Percentiles rank a stretch among this genome's conserved stretches.
These are phyloP conservation scores for Allolobophora icterica DNA, from an alignment of 2,888 invertebrate genomes.

Conservation along the genomic window DNA sequence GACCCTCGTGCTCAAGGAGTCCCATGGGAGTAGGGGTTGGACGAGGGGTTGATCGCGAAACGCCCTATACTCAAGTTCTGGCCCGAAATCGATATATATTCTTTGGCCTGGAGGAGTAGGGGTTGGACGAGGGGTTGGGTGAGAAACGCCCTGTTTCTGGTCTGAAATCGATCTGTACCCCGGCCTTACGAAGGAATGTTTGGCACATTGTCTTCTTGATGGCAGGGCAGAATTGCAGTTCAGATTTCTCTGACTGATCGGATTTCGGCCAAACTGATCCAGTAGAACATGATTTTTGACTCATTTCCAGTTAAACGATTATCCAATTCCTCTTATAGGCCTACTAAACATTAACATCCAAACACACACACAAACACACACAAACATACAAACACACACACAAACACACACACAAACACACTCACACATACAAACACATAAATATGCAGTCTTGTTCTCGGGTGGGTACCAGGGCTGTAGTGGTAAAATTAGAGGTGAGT, in stretches of 20 bases:
- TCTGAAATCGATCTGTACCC: background rate
- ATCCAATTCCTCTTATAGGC: background rate
- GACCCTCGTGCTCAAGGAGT: background rate
- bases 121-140: background rate
- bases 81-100: background rate
- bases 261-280: background rate
- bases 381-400: too few species aligned
- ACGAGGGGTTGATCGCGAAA: background rate
- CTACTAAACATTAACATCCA: background rate
- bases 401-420: too few species aligned
- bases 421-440: too few species aligned
- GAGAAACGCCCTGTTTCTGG: background rate
- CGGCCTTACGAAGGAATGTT: background rate
- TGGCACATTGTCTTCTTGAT: background rate
- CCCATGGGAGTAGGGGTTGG: background rate
- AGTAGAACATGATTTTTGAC: background rate
- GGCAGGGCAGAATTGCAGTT: background rate
- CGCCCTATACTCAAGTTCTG: background rate
- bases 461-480: too few species aligned
- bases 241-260: background rate
- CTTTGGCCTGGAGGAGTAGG: background rate
- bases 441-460: too few species aligned
- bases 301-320: background rate
- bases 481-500: too few species aligned
- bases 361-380: too few species aligned